These are phyloP conservation scores for Aplocera efformata DNA, from an alignment of 2,888 invertebrate species.

Conservation along the genomic window DNA sequence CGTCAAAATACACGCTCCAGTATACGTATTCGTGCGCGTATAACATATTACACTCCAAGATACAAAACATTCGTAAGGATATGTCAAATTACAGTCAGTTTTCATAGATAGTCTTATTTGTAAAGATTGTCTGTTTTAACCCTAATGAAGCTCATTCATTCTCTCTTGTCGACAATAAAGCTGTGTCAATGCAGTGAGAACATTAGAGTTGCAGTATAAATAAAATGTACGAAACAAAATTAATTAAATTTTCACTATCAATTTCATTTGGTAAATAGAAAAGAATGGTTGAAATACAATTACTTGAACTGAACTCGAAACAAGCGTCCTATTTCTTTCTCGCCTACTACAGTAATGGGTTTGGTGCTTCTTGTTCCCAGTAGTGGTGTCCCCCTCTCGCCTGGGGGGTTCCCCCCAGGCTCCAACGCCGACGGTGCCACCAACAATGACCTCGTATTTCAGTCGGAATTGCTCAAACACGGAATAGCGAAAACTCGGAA, in stretches of 20 bases:
- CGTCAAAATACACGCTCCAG: too few species aligned
- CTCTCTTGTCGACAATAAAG: too few species aligned
- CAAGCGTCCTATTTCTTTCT: slow-evolving; percentile 75
- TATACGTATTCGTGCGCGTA: too few species aligned
- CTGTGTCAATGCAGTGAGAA: too few species aligned
- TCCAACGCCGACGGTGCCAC: slow-evolving; percentile 72
- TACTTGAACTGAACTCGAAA: slow-evolving; percentile 73
- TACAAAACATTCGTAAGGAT: too few species aligned
- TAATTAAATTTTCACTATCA: slow-evolving; percentile 21
- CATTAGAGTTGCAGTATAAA: neutral
- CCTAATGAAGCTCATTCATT: too few species aligned
- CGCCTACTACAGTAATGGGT: slow-evolving; percentile 73
- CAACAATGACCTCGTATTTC: slow-evolving; percentile 80
- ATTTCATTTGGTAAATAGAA: slow-evolving; percentile 34
- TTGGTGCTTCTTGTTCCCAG: slow-evolving; percentile 51
- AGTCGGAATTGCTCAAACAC: slow-evolving; percentile 77
- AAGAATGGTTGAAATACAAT: slow-evolving; percentile 72
- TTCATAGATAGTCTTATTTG: too few species aligned
- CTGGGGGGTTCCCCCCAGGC: slow-evolving; percentile 44
- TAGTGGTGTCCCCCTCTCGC: slow-evolving; percentile 42
- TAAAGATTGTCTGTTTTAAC: too few species aligned
- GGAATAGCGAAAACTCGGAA: slow-evolving; percentile 72
- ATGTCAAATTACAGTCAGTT: too few species aligned
- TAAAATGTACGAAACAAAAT: slow-evolving; percentile 4
- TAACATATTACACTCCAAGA: too few species aligned